A percentile compares a stretch with the other conserved stretches of the same genome.
Conservation (phyloP, 2,888 invertebrate species). For the Agonum fuliginosum region DNA sequence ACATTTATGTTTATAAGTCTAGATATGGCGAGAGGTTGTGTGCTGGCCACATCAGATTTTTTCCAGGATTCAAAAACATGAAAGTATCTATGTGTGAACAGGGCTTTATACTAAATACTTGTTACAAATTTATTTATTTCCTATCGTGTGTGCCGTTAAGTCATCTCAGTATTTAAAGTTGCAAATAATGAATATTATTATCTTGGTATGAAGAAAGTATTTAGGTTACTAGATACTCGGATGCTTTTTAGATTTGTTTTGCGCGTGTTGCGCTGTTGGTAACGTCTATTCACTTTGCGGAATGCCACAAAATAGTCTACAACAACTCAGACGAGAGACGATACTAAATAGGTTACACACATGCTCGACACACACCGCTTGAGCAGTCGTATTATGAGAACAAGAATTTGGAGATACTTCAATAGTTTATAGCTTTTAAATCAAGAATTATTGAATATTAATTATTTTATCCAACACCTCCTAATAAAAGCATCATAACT, state of each 20-base stretch:
- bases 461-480: no score
- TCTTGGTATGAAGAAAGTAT: conserved; percentile 13
- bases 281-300: conserved; percentile 17
- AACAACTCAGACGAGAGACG: background rate
- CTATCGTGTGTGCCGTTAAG: background rate
- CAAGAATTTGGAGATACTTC: no score
- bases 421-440: no score
- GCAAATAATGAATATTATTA: conserved; percentile 10
- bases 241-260: conserved; percentile 17
- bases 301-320: conserved; percentile 9
- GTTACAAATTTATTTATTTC: no score
- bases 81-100: no score
- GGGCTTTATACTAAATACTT: background rate
- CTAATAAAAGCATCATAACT: no score
- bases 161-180: background rate
- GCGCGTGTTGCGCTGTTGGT: background rate
- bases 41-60: no score
- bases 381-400: no score
- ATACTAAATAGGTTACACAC: conserved; percentile 3
- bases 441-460: no score
- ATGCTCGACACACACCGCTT: background rate
- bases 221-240: conserved; percentile 35
- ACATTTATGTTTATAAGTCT: no score
- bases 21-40: no score
- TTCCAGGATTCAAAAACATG: background rate